Conservation (phyloP, 2,888 invertebrate genomes). For the Temnothorax unifasciatus region DNA sequence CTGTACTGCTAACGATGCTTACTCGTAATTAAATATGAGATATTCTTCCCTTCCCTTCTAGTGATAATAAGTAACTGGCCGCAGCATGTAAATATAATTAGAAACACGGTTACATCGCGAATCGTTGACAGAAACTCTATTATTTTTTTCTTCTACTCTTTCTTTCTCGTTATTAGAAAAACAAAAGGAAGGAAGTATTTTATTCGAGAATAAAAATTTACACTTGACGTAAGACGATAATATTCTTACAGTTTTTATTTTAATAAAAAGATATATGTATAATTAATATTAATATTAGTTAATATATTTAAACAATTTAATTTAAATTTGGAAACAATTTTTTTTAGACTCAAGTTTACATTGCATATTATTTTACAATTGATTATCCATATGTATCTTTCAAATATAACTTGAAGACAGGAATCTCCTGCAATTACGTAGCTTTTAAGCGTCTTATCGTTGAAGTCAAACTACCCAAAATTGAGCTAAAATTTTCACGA, state of each 20-base stretch:
- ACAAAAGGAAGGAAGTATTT: neutral
- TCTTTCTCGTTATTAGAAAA: neutral
- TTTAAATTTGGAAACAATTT: neutral
- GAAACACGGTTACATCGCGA: no score
- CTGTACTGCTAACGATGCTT: neutral
- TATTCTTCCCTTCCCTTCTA: neutral
- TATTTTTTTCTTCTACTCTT: neutral
- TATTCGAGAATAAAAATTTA: neutral
- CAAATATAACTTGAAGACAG: neutral
- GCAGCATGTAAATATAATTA: neutral
- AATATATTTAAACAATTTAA: neutral
- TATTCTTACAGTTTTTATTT: neutral
- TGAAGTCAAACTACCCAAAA: slow-evolving; percentile 9
- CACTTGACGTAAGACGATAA: neutral
- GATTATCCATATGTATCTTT: neutral
- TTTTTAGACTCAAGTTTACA: neutral
- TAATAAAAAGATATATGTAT: neutral
- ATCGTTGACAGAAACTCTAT: neutral
- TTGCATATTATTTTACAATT: neutral
- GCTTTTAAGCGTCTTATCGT: slow-evolving; percentile 17
- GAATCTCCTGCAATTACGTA: neutral
- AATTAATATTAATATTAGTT: slow-evolving; percentile 1
- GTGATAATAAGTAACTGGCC: neutral
- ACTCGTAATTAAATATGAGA: neutral
- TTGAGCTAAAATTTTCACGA: slow-evolving; percentile 23